phyloP scores from a whole-genome alignment of 2,888 invertebrate species.

The Thecocarcelia acutangulata region DNA sequence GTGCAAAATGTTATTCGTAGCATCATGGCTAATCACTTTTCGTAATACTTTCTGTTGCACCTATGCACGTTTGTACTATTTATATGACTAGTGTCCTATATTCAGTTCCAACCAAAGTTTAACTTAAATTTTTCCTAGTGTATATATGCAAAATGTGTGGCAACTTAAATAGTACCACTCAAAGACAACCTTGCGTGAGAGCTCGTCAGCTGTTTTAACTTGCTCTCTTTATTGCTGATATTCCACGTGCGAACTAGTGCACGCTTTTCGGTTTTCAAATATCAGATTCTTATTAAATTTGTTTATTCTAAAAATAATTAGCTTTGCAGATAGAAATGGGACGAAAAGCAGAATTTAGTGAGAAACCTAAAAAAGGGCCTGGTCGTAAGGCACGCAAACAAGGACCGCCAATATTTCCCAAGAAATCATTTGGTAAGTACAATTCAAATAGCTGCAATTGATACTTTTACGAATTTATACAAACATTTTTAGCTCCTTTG shows the following conservation, averaged over 20 bases:
- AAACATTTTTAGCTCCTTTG: slow-evolving; percentile 78
- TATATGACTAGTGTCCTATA: too few species aligned
- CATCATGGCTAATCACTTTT: too few species aligned
- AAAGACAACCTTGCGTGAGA: background rate
- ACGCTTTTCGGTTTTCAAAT: slow-evolving; percentile 46
- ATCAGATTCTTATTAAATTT: slow-evolving; percentile 31
- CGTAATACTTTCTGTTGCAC: too few species aligned
- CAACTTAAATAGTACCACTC: slow-evolving; percentile 2
- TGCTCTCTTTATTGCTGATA: slow-evolving; percentile 15
- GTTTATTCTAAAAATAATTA: slow-evolving; percentile 14
- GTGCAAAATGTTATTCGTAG: too few species aligned
- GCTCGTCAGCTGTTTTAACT: slow-evolving; percentile 4
- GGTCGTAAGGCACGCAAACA: slow-evolving; percentile 94
- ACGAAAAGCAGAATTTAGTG: slow-evolving; percentile 90
- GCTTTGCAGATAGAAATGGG: too few species aligned
- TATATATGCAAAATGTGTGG: background rate
- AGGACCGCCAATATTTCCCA: slow-evolving; percentile 85
- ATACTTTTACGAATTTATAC: background rate
- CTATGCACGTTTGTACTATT: too few species aligned
- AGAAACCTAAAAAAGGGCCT: slow-evolving; percentile 90
- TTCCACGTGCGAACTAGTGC: slow-evolving; percentile 69
- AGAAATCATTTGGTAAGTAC: slow-evolving; percentile 78
- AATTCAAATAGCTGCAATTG: background rate
- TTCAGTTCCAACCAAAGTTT: too few species aligned
- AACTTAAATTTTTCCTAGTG: too few species aligned